A percentile compares a stretch with the other conserved stretches of the same genome.
Conservation (phyloP, 2,797 vertebrate genomes). For the Pseudochirops cupreus region DNA sequence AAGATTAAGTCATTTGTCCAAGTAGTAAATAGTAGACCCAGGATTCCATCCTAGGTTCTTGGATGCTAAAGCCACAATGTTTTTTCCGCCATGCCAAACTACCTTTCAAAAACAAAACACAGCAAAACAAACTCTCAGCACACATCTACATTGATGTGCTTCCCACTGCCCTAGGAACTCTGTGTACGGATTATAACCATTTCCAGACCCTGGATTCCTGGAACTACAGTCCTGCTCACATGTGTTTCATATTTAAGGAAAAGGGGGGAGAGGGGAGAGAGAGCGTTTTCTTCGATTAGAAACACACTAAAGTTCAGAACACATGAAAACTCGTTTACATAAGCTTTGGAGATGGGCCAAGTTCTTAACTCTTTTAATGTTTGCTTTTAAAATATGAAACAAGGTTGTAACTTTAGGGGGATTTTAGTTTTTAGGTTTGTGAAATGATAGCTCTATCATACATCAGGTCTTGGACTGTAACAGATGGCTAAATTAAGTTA, state of each 20-base stretch:
- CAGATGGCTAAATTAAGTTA: not conserved
- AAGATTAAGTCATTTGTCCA: not conserved
- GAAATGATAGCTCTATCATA: not conserved
- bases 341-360: conserved; percentile 30
- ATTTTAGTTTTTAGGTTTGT: not conserved
- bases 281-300: conserved; percentile 57
- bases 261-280: conserved; percentile 33
- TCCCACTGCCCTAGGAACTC: conserved; percentile 40
- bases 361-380: conserved; percentile 59
- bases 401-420: not conserved
- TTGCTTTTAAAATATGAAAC: not conserved
- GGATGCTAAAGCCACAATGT: not conserved
- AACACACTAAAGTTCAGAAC: conserved; percentile 58
- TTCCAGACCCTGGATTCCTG: conserved; percentile 57
- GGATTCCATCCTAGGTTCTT: not conserved
- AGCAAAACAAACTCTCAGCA: not conserved
- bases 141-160: not conserved
- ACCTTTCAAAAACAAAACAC: not conserved
- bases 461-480: not conserved
- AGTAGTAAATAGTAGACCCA: not conserved
- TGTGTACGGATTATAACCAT: conserved; percentile 33
- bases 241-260: conserved; percentile 66
- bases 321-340: conserved; percentile 56
- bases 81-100: not conserved
- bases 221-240: conserved; percentile 60